Evolutionary conservation across 2,113 vertebrate genomes (phyloP).

Genomic region (Crotalus helleri): DNA sequence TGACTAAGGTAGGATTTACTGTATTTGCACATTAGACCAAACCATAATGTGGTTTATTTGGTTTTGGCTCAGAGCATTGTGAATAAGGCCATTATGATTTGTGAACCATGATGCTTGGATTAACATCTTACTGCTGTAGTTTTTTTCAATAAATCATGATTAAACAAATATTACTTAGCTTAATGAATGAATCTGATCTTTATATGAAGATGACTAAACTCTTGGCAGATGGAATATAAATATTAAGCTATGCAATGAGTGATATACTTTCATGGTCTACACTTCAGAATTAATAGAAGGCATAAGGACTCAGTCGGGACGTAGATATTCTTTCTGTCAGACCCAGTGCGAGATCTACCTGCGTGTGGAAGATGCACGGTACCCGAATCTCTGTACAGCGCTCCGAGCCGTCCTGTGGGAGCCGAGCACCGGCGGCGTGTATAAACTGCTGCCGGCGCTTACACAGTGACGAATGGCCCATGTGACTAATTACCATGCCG

Average conservation of each 20-base stretch:
- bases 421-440: too few relatives aligned
- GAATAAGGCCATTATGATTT: background rate
- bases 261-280: background rate
- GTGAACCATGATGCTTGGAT: background rate
- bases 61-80: background rate
- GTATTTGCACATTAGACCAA: background rate
- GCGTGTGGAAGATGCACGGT: too few relatives aligned
- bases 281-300: background rate
- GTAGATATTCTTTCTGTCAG: background rate
- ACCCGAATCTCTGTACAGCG: too few relatives aligned
- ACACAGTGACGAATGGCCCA: too few relatives aligned
- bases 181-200: background rate
- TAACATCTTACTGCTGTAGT: background rate
- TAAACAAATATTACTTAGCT: background rate
- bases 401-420: too few relatives aligned
- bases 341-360: too few relatives aligned
- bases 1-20: background rate
- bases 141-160: background rate
- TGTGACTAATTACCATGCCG: too few relatives aligned
- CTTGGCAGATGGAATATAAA: background rate
- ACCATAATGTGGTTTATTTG: background rate
- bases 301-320: background rate
- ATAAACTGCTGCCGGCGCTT: too few relatives aligned
- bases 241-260: background rate
- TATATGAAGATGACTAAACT: background rate